Percentiles rank a stretch among this genome's conserved stretches.
These are phyloP conservation scores for Steatornis caripensis DNA, from an alignment of 2,113 vertebrate genomes.

Conservation along the genomic window DNA sequence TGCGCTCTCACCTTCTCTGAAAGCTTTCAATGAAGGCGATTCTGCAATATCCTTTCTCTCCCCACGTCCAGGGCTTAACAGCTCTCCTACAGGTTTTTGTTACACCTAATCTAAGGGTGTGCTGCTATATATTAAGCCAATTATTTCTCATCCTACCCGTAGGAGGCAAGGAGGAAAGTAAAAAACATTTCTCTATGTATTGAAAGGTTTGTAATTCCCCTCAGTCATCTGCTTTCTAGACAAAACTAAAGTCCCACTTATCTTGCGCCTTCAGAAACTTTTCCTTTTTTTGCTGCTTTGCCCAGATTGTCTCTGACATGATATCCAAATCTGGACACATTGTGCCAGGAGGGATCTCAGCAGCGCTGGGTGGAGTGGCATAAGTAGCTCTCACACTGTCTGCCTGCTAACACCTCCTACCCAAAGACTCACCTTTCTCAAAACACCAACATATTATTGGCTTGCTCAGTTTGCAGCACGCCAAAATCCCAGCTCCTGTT, in stretches of 20 bases:
- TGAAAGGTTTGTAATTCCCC: background rate
- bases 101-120: background rate
- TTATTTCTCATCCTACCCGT: background rate
- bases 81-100: background rate
- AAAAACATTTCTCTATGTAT: background rate
- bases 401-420: conserved; percentile 52
- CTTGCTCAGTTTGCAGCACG: conserved; percentile 28
- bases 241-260: conserved; percentile 13
- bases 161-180: background rate
- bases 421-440: conserved; percentile 35
- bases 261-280: background rate
- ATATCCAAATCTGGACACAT: conserved; percentile 35
- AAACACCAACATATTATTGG: conserved; percentile 35
- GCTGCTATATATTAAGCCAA: background rate
- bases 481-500: background rate
- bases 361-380: background rate
- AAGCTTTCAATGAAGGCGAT: background rate
- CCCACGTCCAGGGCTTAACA: background rate
- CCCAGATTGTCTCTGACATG: conserved; percentile 27
- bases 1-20: background rate
- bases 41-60: background rate
- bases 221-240: conserved; percentile 12
- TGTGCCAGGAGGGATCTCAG: conserved; percentile 41
- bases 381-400: conserved; percentile 15
- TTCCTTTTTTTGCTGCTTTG: background rate